These are phyloP conservation scores for Chamaea fasciata DNA, from an alignment of 2,113 vertebrate genomes.

Conservation along the genomic window DNA sequence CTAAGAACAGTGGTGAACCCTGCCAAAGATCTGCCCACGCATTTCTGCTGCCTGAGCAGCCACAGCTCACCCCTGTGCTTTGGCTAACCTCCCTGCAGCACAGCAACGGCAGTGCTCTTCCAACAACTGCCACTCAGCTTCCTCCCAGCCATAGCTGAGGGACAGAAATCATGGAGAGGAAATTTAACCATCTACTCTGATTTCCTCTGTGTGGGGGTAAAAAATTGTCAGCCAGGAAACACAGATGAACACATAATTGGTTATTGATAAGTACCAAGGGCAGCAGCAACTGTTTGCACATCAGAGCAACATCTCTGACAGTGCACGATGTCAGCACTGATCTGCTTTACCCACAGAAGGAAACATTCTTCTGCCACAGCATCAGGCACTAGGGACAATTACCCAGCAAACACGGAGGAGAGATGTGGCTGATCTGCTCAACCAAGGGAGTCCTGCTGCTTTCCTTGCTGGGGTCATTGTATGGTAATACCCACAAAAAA, in stretches of 20 bases:
- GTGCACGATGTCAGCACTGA: background rate
- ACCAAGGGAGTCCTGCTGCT: background rate
- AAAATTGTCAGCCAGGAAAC: background rate
- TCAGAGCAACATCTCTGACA: background rate
- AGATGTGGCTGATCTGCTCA: background rate
- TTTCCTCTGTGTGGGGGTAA: background rate
- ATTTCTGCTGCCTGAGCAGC: background rate
- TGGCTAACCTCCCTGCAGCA: background rate
- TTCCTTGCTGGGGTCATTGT: background rate
- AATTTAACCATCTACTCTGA: background rate
- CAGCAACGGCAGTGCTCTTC: background rate
- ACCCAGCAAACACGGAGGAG: background rate
- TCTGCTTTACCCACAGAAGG: conserved; percentile 23
- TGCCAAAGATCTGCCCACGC: background rate
- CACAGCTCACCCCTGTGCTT: background rate
- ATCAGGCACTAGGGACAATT: background rate
- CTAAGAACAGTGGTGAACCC: background rate
- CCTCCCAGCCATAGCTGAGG: background rate
- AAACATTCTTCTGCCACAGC: background rate
- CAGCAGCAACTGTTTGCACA: background rate
- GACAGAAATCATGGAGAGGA: background rate
- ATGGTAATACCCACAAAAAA: background rate
- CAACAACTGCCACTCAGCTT: background rate
- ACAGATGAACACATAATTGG: conserved; percentile 5
- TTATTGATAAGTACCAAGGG: conserved; percentile 19